These are phyloP conservation scores for Napeogenes inachia DNA, from an alignment of 2,888 invertebrate species.

Conservation along the genomic window DNA sequence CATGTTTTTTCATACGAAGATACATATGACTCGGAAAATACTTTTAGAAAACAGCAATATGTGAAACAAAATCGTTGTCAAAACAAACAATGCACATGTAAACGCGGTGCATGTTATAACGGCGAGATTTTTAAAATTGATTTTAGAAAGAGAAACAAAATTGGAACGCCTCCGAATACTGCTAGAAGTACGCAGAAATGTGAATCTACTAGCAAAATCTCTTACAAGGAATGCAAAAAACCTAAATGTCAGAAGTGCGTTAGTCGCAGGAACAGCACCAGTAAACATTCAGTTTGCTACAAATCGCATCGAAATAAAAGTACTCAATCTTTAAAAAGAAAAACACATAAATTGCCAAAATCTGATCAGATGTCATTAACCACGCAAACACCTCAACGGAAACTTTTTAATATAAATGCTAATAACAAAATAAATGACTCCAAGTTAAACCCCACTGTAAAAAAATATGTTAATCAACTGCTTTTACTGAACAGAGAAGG, in stretches of 20 bases:
- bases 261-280: conserved; percentile 27
- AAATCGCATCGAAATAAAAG: conserved; percentile 21
- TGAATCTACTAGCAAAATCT: conserved; percentile 22
- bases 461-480: conserved; percentile 61
- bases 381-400: conserved; percentile 10
- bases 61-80: conserved; percentile 31
- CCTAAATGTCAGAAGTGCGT: conserved; percentile 32
- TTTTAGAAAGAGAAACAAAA: conserved; percentile 19
- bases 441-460: conserved; percentile 53
- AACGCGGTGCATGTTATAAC: conserved; percentile 31
- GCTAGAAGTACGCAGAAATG: conserved; percentile 34
- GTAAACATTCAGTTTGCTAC: conserved; percentile 16
- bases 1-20: conserved; percentile 40
- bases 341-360: conserved; percentile 15
- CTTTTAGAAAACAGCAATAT: conserved; percentile 30
- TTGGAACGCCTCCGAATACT: conserved; percentile 51
- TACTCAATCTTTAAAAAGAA: conserved; percentile 11
- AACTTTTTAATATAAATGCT: conserved; percentile 6
- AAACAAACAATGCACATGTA: conserved; percentile 40
- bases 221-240: conserved; percentile 21
- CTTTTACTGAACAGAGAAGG: conserved; percentile 59
- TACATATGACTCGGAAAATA: conserved; percentile 35
- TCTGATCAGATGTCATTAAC: conserved; percentile 6
- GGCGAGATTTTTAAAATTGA: conserved; percentile 25
- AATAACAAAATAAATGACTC: conserved; percentile 27